A percentile compares a stretch with the other conserved stretches of the same genome.
Conservation (phyloP, 2,888 invertebrate species). For the Oxycera nigricornis region DNA sequence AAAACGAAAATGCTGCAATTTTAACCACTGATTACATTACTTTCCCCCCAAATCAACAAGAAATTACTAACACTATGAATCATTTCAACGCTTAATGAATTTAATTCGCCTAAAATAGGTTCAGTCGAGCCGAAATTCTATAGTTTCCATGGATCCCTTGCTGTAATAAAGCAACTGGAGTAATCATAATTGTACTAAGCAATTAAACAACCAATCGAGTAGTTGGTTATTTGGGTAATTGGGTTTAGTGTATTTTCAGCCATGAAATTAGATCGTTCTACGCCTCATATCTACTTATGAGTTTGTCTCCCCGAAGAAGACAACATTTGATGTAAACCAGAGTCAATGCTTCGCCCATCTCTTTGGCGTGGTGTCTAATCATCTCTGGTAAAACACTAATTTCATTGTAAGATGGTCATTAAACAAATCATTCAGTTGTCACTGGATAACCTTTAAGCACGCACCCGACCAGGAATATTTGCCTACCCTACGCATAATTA, state of each 20-base stretch:
- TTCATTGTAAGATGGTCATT: conserved; percentile 30
- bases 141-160: too few relatives aligned
- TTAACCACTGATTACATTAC: too few relatives aligned
- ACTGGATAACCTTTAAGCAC: conserved; percentile 27
- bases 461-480: too few relatives aligned
- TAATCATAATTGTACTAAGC: conserved; percentile 12
- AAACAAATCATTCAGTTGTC: conserved; percentile 37
- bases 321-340: not conserved
- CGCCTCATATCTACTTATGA: too few relatives aligned
- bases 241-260: not conserved
- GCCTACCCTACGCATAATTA: not conserved
- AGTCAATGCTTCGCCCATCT: not conserved
- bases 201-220: conserved; percentile 3
- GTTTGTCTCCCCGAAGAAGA: too few relatives aligned
- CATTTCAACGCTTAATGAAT: too few relatives aligned
- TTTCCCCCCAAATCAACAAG: too few relatives aligned
- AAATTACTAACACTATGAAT: too few relatives aligned
- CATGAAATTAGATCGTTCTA: not conserved
- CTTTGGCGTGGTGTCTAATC: conserved; percentile 11
- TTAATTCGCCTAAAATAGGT: too few relatives aligned
- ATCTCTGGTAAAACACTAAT: conserved; percentile 34
- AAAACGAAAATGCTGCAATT: too few relatives aligned
- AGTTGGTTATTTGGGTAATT: conserved; percentile 14
- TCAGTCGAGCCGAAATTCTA: too few relatives aligned
- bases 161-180: not conserved